These are phyloP conservation scores for Crypturellus undulatus DNA, from an alignment of 2,113 vertebrate species.

Conservation along the genomic window DNA sequence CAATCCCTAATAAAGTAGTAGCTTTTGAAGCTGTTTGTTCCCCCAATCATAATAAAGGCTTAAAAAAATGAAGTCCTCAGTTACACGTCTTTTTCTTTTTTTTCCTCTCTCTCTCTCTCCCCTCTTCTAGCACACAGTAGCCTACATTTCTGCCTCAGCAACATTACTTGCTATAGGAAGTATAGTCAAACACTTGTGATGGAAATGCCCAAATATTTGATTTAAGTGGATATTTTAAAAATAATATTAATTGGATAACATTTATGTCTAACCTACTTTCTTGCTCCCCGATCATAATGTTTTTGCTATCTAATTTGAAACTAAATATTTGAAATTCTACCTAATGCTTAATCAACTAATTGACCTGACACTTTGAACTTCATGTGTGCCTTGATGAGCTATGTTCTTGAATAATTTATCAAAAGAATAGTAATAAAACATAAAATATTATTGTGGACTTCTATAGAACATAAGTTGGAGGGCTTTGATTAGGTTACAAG, in stretches of 20 bases:
- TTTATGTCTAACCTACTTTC: background rate
- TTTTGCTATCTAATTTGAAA: background rate
- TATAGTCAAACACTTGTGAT: background rate
- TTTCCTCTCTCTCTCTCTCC: background rate
- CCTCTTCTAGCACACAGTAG: background rate
- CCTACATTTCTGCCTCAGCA: background rate
- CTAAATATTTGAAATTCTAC: constrained; percentile 35
- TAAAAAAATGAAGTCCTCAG: background rate
- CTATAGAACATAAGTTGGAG: background rate
- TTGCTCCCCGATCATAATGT: background rate
- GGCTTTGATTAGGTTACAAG: background rate
- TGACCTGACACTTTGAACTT: constrained; percentile 68
- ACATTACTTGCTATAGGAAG: background rate
- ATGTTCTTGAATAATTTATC: constrained; percentile 70
- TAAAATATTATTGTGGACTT: constrained; percentile 70
- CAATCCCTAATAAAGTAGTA: background rate
- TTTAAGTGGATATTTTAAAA: background rate
- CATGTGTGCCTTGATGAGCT: background rate
- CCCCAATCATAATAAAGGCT: background rate
- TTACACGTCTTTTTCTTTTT: background rate
- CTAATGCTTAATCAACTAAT: constrained; percentile 53
- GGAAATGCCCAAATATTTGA: background rate
- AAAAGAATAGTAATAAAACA: constrained; percentile 59
- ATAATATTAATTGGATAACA: background rate
- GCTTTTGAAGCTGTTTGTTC: background rate